Percentiles rank a stretch among this genome's conserved stretches.
Evolutionary conservation across 2,797 vertebrate genomes (phyloP).

Genomic region (Brotula barbata): DNA sequence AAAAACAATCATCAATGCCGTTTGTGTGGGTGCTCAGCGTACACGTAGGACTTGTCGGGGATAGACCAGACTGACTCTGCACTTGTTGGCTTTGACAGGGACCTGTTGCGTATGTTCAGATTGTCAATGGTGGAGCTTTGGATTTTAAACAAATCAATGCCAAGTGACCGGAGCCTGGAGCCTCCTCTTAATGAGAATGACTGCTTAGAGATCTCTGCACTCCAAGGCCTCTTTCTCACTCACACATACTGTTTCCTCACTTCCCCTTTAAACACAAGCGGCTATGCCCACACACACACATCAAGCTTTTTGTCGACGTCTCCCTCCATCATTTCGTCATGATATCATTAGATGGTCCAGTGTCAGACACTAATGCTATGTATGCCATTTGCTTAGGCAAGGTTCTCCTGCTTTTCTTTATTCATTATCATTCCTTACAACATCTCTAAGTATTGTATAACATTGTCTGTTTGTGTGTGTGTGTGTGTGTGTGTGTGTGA

Average conservation of each 20-base stretch:
- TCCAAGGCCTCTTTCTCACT: conserved; percentile 29
- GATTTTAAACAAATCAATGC: conserved; percentile 81
- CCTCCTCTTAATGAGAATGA: conserved; percentile 70
- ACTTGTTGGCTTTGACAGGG: conserved; percentile 36
- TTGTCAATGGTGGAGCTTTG: conserved; percentile 72
- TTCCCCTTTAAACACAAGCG: conserved; percentile 17
- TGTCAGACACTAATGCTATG: conserved; percentile 24
- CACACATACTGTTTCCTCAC: conserved; percentile 34
- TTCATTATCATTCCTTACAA: conserved; percentile 4
- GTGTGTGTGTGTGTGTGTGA: conserved; percentile 2
- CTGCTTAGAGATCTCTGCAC: conserved; percentile 45
- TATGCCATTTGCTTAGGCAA: too few relatives aligned
- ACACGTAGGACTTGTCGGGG: too few relatives aligned
- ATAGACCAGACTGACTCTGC: background rate
- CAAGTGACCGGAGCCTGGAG: conserved; percentile 64
- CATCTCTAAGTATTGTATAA: conserved; percentile 42
- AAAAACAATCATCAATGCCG: too few relatives aligned
- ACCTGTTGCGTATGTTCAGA: conserved; percentile 42
- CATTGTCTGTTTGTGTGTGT: conserved; percentile 10
- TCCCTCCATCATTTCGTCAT: conserved; percentile 6
- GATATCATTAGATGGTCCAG: conserved; percentile 32
- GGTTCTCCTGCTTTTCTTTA: conserved; percentile 27
- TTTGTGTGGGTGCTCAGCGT: background rate
- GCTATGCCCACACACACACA: conserved; percentile 9
- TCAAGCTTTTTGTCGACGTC: conserved; percentile 11